Base-by-base conservation (phyloP, 2,888 invertebrate genomes). In the Aspidiotus rigidus region DNA sequence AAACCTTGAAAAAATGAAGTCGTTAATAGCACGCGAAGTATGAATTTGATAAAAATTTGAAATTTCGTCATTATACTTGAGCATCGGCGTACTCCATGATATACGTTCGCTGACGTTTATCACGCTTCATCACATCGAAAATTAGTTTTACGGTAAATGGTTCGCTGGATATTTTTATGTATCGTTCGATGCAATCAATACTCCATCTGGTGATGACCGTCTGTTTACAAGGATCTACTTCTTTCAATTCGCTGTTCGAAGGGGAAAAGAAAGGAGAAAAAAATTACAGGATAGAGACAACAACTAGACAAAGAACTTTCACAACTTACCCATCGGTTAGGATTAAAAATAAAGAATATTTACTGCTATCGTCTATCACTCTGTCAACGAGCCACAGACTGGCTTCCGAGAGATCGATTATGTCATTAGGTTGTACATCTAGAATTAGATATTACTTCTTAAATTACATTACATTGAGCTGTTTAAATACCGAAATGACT, bases 71-170 rank as follows among this genome's bases (percentile, higher is more conserved):
- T n/a, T 16, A 2, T 75, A 83, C 83, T 75, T 83, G 81, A 64
- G 83, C 82, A 73, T 84, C 82, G 53, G 80, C 80, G 54, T 79
- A 79, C 71, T 83, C 83, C 61, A 84, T 79, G 10, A 72, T 67
- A 75, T 86, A 87, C 56, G 80, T 78, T 61, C 86, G 79, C 74
- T 81, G 81, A 73, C 82, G 80, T 71, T 83, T 80, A 75, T 84
- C 82, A 72, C 79, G 80, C 72, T 83, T 80, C 15, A 83, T 77
- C 0, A 86, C 85, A 76, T 86, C 85, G 75, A 86, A 87, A 73
- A 80, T 81, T 49, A 84, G 79, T 61, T 82, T 81, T 49, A 86
- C 76, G 39, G 72, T 73, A 11, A 73, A 70, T 40, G 74, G 75
- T 40, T 73, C 73, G 61, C 64, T 70, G 2, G 72, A 69, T 5